phyloP scores from a whole-genome alignment of 2,888 invertebrate genomes.

The Brassicogethes aeneus region DNA sequence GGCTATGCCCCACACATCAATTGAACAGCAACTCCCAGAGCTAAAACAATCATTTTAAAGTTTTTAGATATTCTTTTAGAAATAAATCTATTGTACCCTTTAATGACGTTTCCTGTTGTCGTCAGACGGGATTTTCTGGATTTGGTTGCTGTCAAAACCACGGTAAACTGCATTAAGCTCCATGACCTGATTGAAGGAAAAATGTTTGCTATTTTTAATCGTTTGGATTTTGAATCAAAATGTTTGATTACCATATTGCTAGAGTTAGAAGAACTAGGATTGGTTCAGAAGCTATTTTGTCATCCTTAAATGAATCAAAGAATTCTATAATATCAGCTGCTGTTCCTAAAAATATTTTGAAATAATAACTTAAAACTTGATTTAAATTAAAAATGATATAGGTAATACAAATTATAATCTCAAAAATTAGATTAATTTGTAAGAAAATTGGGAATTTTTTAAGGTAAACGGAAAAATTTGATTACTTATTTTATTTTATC shows the following conservation, averaged over 20 bases:
- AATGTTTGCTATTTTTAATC: not conserved
- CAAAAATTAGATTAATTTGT: too few relatives aligned
- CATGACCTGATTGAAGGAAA: constrained; percentile 53
- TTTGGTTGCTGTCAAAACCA: constrained; percentile 85
- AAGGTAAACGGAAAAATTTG: too few relatives aligned
- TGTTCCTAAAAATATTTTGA: constrained; percentile 59
- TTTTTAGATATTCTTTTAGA: constrained; percentile 2
- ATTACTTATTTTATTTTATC: too few relatives aligned
- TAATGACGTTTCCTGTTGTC: constrained; percentile 32
- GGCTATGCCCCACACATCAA: constrained; percentile 83
- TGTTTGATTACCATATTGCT: constrained; percentile 63
- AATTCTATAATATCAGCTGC: constrained; percentile 96
- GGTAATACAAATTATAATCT: too few relatives aligned
- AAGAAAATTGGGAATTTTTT: too few relatives aligned
- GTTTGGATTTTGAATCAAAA: constrained; percentile 3
- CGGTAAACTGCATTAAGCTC: constrained; percentile 89
- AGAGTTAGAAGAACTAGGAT: constrained; percentile 76
- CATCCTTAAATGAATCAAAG: constrained; percentile 92
- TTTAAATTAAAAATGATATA: constrained; percentile 3
- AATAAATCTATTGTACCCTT: constrained; percentile 21
- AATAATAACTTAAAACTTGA: constrained; percentile 3
- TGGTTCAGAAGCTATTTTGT: constrained; percentile 68
- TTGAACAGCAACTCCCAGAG: constrained; percentile 70
- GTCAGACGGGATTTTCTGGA: constrained; percentile 64
- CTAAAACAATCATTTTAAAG: constrained; percentile 22